phyloP scores from a whole-genome alignment of 2,113 vertebrate genomes.

The Neogobius melanostomus region DNA sequence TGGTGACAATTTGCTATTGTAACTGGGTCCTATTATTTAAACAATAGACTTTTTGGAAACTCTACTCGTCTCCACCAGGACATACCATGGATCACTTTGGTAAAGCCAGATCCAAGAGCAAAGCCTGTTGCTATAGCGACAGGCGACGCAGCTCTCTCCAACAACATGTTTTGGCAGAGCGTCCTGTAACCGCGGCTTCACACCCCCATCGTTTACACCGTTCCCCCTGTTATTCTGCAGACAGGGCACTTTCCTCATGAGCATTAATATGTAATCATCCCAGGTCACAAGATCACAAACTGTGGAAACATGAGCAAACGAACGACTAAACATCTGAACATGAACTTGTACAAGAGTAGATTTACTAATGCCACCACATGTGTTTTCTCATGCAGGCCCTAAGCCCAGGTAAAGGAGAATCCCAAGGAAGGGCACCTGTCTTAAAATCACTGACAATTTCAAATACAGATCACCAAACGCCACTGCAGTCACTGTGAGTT shows the following conservation, averaged over 20 bases:
- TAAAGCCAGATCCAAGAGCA: conserved; percentile 67
- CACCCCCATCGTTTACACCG: conserved; percentile 62
- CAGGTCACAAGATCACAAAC: conserved; percentile 37
- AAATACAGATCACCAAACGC: not conserved
- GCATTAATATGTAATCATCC: conserved; percentile 47
- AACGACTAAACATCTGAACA: conserved; percentile 15
- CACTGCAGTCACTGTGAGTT: too few relatives aligned
- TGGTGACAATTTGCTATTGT: too few relatives aligned
- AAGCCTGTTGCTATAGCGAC: conserved; percentile 80
- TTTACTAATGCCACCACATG: not conserved
- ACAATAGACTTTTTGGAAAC: not conserved
- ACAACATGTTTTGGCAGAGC: conserved; percentile 61
- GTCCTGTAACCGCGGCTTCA: conserved; percentile 51
- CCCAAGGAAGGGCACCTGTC: not conserved
- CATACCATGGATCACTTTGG: conserved; percentile 47
- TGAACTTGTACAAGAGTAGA: not conserved
- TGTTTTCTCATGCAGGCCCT: not conserved
- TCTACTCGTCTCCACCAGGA: not conserved
- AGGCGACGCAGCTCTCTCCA: conserved; percentile 66
- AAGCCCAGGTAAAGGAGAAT: not conserved
- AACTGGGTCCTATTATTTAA: not conserved
- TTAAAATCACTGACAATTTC: not conserved
- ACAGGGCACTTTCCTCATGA: conserved; percentile 52
- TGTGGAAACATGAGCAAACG: conserved; percentile 23
- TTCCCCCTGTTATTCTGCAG: conserved; percentile 49